Base-by-base conservation (phyloP, 2,888 invertebrate genomes). In the Dysmachus trigonus region DNA sequence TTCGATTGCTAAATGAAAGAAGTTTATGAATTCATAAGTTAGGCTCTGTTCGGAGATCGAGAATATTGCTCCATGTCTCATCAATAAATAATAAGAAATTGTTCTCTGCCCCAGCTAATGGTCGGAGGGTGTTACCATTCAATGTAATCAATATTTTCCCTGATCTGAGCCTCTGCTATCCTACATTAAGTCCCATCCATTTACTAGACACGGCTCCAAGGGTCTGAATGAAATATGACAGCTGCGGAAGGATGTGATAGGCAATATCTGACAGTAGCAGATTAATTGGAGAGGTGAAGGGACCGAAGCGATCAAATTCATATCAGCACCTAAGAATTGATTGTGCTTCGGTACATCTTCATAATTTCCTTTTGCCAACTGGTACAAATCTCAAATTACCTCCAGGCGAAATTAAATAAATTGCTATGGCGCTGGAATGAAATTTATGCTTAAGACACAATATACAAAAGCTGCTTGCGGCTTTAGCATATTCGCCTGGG, bases 221-320 rank as follows among this genome's bases (percentile, higher is more conserved):
- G 51, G 13, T 18, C 62, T 62, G 27, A 62, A 76, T 41, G 76
- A 76, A 38, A 76, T 76, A 76, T 76, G 76, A 76, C 76, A 18
- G 38, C 76, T 35, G 38, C 35, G 76, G 76, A 76, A 76, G 76
- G 76, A 76, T 76, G 35, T 76, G 76, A 76, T 76, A 76, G 76
- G 76, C 76, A 76, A 22, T 76, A 38, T 76, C 76, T 76, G 76
- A 76, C 41, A 41, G 76, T 76, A n/a, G 6, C 76, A 35, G n/a
- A 76, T 76, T 22, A 76, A 76, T 41, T 76, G n/a, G 38, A 2
- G 51, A 51, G 62, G 47, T n/a, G 62, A 18, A 62, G 18, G n/a
- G n/a, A n/a, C n/a, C n/a, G n/a, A n/a, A n/a, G 2, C 6, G 76
- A 76, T 76, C 76, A 76, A 76, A 76, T 76, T 38, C 76, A 38